phyloP scores from a whole-genome alignment of 1,140 invertebrate species.

The Leptopilina clavipes region DNA sequence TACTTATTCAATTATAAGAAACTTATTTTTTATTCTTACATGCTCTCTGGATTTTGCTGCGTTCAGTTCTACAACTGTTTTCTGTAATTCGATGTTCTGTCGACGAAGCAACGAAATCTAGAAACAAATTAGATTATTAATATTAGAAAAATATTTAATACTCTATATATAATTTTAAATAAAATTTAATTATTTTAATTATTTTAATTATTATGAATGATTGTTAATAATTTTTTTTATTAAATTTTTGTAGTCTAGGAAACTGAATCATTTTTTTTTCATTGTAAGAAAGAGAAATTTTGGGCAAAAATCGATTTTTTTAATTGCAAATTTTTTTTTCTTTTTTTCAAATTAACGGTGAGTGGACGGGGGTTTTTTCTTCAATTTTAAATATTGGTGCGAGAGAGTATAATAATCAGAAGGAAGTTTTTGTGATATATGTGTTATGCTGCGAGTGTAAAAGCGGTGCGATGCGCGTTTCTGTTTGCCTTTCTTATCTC shows the following conservation, averaged over 20 bases:
- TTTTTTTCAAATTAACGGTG: slow-evolving; percentile 24
- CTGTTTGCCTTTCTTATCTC: slow-evolving; percentile 73
- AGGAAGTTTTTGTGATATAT: slow-evolving; percentile 72
- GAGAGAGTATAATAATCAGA: slow-evolving; percentile 67
- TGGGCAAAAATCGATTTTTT: neutral
- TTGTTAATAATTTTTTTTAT: too few relatives aligned
- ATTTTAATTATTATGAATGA: too few relatives aligned
- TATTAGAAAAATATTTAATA: neutral
- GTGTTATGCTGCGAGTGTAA: slow-evolving; percentile 55
- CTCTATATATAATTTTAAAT: too few relatives aligned
- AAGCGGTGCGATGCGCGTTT: slow-evolving; percentile 63
- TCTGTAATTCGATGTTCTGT: slow-evolving; percentile 70
- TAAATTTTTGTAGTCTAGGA: neutral
- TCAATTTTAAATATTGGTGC: slow-evolving; percentile 64
- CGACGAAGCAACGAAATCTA: slow-evolving; percentile 67
- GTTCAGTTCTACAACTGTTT: slow-evolving; percentile 65
- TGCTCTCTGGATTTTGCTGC: slow-evolving; percentile 60
- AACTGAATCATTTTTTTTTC: neutral
- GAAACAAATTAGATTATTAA: slow-evolving; percentile 35
- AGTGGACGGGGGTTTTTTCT: slow-evolving; percentile 20
- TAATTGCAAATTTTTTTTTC: neutral
- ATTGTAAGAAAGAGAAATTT: too few relatives aligned
- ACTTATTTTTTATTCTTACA: slow-evolving; percentile 62
- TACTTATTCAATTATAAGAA: too few relatives aligned
- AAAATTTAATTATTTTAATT: too few relatives aligned